Evolutionary conservation across 2,113 vertebrate species (phyloP), one percentile per base, ranked within the genome.

Genomic region (Fukomys damarensis): DNA sequence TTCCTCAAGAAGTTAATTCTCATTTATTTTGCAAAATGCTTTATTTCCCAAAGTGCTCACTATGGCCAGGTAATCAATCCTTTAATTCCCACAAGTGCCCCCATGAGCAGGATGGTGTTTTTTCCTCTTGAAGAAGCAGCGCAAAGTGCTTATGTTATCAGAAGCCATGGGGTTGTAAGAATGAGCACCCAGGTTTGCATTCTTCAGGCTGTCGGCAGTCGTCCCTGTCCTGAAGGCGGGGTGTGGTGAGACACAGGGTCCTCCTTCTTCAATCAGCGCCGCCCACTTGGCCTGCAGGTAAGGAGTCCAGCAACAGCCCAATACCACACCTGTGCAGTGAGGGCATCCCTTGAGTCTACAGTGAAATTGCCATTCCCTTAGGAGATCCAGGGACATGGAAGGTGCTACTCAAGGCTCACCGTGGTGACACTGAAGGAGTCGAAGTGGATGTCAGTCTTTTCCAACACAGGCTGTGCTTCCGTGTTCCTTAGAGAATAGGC

Each of bases 1-100:
- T 90, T 79, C 66, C 7, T 54, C 66, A 58, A 93, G n/a, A 65
- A 86, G 65, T 94, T 59, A 43, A 63, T 41, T 88, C 92, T 88
- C 52, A 63, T n/a, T n/a, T n/a, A n/a, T n/a, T n/a, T n/a, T n/a
- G n/a, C n/a, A n/a, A n/a, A n/a, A n/a, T n/a, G n/a, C n/a, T n/a
- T n/a, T n/a, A n/a, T 97, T 84, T 87, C 19, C 38, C 85, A 54
- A 95, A 92, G 13, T 46, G 0, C 30, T 77, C 70, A n/a, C 35
- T 68, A 10, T 77, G 19, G 35, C 2, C 52, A 82, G 32, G 87
- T 76, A 49, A 63, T 80, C 0, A 68, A n/a, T n/a, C n/a, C n/a
- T 79, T 86, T 93, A 89, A 43, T 92, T 63, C 14, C 93, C 16
- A 17, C 30, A 91, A 91, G 0, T 81, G 16, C 14, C 4, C 19